Percentiles rank a stretch among this genome's conserved stretches.
These are phyloP conservation scores for Cyprinodon variegatus DNA, from an alignment of 2,113 vertebrate genomes.

Conservation along the genomic window DNA sequence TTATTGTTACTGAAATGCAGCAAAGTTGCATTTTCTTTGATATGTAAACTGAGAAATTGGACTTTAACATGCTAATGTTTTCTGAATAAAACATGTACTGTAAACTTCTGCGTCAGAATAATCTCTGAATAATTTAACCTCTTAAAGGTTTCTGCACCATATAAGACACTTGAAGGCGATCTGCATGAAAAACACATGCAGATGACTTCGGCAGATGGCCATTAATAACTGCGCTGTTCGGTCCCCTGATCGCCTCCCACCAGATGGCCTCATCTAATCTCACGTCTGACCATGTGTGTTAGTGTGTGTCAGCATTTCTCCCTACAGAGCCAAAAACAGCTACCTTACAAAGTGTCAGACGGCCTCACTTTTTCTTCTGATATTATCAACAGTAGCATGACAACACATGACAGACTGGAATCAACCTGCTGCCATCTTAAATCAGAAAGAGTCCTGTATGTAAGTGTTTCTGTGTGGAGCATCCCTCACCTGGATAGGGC, in stretches of 20 bases:
- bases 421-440: conserved; percentile 26
- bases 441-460: conserved; percentile 14
- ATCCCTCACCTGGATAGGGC: conserved; percentile 90
- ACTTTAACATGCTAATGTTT: background rate
- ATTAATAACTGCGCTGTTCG: conserved; percentile 74
- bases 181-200: conserved; percentile 20
- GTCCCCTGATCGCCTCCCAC: conserved; percentile 60
- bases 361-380: conserved; percentile 48
- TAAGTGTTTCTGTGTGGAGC: background rate
- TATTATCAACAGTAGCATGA: conserved; percentile 47
- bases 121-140: background rate
- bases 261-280: conserved; percentile 77
- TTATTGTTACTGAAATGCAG: background rate
- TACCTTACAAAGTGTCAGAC: background rate
- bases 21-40: background rate
- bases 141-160: background rate
- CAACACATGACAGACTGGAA: conserved; percentile 40
- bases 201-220: conserved; percentile 70
- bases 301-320: conserved; percentile 25
- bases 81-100: background rate
- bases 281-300: conserved; percentile 45
- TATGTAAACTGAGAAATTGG: background rate
- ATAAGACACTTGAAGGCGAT: conserved; percentile 11
- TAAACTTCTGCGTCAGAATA: background rate
- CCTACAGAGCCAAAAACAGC: conserved; percentile 59